Evolutionary conservation across 2,113 vertebrate species (phyloP).

Genomic region (Spizaetus ornatus): DNA sequence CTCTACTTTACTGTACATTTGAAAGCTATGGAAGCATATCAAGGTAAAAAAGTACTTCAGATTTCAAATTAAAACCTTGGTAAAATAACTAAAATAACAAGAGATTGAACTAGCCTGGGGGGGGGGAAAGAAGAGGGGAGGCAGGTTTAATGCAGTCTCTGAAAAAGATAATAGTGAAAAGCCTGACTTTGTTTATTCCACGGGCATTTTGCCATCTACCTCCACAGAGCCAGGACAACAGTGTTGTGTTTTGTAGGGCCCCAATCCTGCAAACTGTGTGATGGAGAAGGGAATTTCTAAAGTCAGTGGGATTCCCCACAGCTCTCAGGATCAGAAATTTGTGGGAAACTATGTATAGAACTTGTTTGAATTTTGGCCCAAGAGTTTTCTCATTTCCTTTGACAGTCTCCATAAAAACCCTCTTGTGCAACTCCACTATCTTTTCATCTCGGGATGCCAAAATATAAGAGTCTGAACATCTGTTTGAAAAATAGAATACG

Average conservation of each 20-base stretch:
- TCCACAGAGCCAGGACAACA: not conserved
- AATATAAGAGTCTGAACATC: slow-evolving; percentile 50
- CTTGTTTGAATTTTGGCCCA: slow-evolving; percentile 55
- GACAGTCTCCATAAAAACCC: slow-evolving; percentile 50
- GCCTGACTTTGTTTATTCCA: not conserved
- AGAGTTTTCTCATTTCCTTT: slow-evolving; percentile 59
- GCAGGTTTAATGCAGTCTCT: not conserved
- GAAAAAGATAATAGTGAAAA: slow-evolving; percentile 11
- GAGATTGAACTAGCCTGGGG: not conserved
- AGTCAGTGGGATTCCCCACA: slow-evolving; percentile 63
- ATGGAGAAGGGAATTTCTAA: slow-evolving; percentile 23
- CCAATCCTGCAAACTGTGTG: not conserved
- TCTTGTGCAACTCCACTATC: slow-evolving; percentile 54
- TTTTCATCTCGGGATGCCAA: slow-evolving; percentile 63
- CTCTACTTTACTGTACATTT: not conserved
- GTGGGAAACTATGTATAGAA: slow-evolving; percentile 61
- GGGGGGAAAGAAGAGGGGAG: not conserved
- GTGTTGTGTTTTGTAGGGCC: not conserved
- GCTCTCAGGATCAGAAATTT: slow-evolving; percentile 35
- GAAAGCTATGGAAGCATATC: not conserved
- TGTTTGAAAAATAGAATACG: slow-evolving; percentile 35
- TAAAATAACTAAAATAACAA: not conserved
- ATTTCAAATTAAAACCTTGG: not conserved
- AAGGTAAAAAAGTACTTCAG: slow-evolving; percentile 6
- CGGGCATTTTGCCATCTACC: slow-evolving; percentile 36